phyloP scores from a whole-genome alignment of 2,113 vertebrate genomes.

The Dryoscopus gambensis region DNA sequence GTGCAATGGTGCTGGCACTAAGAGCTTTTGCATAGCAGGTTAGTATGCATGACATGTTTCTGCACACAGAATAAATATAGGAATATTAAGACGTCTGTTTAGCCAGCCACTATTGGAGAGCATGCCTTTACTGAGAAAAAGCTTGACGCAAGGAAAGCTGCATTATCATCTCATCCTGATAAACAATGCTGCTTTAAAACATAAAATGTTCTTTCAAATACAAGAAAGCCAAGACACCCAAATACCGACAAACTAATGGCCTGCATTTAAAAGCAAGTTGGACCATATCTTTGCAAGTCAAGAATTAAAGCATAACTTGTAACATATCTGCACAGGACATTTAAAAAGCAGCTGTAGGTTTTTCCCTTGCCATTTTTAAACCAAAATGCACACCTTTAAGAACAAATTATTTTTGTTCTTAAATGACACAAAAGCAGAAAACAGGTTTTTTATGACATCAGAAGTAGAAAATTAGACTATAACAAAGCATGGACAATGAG shows the following conservation, averaged over 20 bases:
- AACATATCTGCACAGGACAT: neutral
- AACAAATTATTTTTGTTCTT: conserved; percentile 41
- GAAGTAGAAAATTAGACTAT: neutral
- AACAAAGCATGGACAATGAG: conserved; percentile 20
- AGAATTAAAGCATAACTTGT: neutral
- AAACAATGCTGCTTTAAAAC: conserved; percentile 28
- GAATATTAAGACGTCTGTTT: neutral
- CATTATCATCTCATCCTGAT: conserved; percentile 40
- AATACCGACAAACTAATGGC: neutral
- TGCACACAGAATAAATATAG: conserved; percentile 2
- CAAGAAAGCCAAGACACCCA: conserved; percentile 30
- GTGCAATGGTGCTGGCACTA: neutral
- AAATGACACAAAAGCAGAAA: conserved; percentile 27
- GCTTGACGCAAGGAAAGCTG: neutral
- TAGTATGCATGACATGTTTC: conserved; percentile 42
- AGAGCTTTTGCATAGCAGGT: conserved; percentile 30
- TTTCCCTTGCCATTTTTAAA: neutral
- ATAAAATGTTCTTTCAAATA: neutral
- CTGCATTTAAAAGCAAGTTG: neutral
- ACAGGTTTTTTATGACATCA: neutral
- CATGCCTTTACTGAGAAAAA: conserved; percentile 43
- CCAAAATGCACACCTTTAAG: conserved; percentile 14
- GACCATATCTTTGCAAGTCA: neutral
- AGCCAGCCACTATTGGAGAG: conserved; percentile 16
- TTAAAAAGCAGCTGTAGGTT: neutral